phyloP scores from a whole-genome alignment of 2,113 vertebrate genomes.

The Daphoenositta chrysoptera region DNA sequence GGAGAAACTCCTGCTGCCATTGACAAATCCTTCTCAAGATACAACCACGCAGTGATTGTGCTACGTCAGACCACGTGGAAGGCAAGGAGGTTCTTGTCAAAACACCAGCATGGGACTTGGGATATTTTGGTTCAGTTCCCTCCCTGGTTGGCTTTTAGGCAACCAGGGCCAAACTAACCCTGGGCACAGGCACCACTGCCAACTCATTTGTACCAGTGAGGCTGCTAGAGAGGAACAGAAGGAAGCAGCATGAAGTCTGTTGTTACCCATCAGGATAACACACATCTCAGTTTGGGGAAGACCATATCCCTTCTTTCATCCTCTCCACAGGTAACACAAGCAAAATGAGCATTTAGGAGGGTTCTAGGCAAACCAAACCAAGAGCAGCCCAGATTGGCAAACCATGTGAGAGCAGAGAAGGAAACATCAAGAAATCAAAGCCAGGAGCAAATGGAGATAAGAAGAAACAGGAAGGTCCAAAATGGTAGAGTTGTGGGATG shows the following conservation, averaged over 20 bases:
- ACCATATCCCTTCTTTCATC: background rate
- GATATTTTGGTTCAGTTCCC: background rate
- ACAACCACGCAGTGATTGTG: fast-evolving
- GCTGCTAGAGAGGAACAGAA: background rate
- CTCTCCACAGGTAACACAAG: fast-evolving
- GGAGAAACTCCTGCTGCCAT: background rate
- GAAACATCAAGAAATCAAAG: background rate
- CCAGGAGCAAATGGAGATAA: fast-evolving
- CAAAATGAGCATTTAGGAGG: background rate
- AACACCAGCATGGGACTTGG: background rate
- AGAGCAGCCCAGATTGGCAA: background rate
- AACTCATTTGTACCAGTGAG: background rate
- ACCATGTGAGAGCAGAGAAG: background rate
- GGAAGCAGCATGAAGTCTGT: background rate
- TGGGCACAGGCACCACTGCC: background rate
- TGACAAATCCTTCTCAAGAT: background rate
- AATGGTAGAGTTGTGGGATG: background rate
- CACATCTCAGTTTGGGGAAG: background rate
- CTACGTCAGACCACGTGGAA: background rate
- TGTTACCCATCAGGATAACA: background rate
- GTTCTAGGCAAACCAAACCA: background rate
- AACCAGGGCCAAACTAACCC: background rate
- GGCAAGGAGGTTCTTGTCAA: background rate
- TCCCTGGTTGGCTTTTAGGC: background rate
- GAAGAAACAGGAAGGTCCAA: background rate